These are phyloP conservation scores for Elachura formosa DNA, from an alignment of 2,113 vertebrate species.

Conservation along the genomic window DNA sequence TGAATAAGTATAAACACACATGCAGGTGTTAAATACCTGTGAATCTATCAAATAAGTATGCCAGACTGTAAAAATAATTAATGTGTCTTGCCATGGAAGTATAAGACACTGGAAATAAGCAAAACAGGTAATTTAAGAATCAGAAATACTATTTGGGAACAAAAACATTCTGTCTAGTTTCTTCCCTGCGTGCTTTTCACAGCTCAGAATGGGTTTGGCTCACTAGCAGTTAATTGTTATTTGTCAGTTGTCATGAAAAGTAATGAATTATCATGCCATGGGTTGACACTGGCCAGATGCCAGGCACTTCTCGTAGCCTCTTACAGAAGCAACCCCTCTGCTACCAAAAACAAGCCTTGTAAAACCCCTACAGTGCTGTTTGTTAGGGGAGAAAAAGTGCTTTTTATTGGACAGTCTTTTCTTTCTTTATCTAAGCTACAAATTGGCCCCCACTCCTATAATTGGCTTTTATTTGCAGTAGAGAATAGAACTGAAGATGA, in stretches of 20 bases:
- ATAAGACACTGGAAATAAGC: neutral
- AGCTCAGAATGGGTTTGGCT: neutral
- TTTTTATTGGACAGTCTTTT: neutral
- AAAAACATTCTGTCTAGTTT: neutral
- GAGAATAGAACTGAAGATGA: neutral
- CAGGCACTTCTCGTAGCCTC: neutral
- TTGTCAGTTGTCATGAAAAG: neutral
- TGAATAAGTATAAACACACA: fast-evolving
- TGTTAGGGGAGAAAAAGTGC: neutral
- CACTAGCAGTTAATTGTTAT: neutral
- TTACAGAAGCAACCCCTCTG: neutral
- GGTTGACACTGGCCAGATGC: neutral
- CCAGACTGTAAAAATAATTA: neutral
- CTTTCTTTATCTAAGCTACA: neutral
- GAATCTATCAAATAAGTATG: neutral
- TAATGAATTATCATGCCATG: neutral
- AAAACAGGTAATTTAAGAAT: neutral
- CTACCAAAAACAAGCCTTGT: neutral
- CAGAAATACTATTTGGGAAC: neutral
- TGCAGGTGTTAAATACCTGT: neutral
- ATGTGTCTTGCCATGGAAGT: neutral
- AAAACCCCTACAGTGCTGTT: neutral
- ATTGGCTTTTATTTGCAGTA: neutral
- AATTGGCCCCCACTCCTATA: neutral
- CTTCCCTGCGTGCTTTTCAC: neutral